Evolutionary conservation across 2,797 vertebrate species (phyloP), one percentile per base, ranked within the genome.

Genomic region (Spizella passerina): DNA sequence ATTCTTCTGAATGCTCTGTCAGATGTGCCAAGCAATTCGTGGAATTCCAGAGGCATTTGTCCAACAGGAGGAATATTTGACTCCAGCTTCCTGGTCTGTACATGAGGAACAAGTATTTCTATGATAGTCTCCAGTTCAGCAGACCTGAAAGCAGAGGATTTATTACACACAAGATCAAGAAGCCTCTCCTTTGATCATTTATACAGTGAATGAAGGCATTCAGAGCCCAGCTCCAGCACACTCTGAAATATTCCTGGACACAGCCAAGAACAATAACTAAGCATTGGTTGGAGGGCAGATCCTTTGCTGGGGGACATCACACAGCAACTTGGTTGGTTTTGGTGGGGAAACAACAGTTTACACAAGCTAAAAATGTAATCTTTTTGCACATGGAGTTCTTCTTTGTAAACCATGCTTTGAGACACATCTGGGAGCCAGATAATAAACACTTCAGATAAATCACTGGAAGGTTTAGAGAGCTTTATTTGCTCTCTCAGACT

Each of bases 81-180:
- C 14, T 79, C 68, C 1, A 96, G 65, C 57, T 98, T 98, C 78
- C 97, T 78, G 81, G 98, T 96, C 87, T 57, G 70, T 76, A 98
- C 59, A 5, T 56, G 93, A 87, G 98, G 72, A 14, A 98, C 12
- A 90, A 98, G 89, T 3, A 64, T 97, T 97, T 98, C 98, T 95
- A 95, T 71, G 61, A 88, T 71, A 6, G 98, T 98, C 60, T 98
- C 96, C 2, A 96, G 97, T 65, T 98, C 96, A 46, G 97, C 97
- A 97, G 99, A 99, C 95, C 98, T 99, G 88, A 81, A 94, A 95
- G 83, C 76, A 56, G 77, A 85, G 93, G 81, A 88, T 96, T 93
- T 95, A 96, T 86, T 96, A n/a, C 57, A 73, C 46, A 41, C 27
- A 66, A 80, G 86, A 94, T 88, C 73, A 94, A 93, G 93, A 75